These are phyloP conservation scores for Drosophila nigritarsus DNA, from an alignment of 2,888 invertebrate genomes.

Conservation along the genomic window DNA sequence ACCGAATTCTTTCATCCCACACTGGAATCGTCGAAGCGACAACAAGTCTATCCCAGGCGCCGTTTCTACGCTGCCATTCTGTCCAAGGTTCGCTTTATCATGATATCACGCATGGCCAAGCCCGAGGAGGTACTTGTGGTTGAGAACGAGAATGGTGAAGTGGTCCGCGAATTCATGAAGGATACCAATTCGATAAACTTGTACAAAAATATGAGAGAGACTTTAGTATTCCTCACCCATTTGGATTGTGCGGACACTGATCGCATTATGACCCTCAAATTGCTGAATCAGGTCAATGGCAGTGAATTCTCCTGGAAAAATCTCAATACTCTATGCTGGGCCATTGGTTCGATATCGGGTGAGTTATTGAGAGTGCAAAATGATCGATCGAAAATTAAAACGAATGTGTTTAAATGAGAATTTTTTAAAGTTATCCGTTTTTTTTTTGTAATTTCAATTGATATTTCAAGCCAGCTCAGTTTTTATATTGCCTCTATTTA, in stretches of 20 bases:
- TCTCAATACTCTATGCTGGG: conserved; percentile 99
- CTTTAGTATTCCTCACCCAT: conserved; percentile 98
- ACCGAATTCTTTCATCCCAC: conserved; percentile 89
- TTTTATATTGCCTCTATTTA: neutral
- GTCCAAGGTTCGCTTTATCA: conserved; percentile 96
- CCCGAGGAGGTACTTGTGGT: conserved; percentile 99
- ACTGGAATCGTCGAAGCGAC: conserved; percentile 81
- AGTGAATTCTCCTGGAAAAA: conserved; percentile 99
- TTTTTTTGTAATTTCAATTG: neutral
- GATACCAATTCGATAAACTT: conserved; percentile 99
- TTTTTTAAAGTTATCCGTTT: neutral
- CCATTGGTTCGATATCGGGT: conserved; percentile 99
- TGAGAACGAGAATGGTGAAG: conserved; percentile 99
- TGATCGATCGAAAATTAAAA: neutral
- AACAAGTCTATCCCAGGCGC: conserved; percentile 86
- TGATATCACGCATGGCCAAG: conserved; percentile 99
- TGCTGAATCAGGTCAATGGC: conserved; percentile 99
- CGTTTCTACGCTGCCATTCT: conserved; percentile 92
- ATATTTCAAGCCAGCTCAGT: too few relatives aligned
- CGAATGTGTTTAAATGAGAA: neutral
- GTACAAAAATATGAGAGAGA: conserved; percentile 99
- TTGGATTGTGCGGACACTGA: conserved; percentile 99
- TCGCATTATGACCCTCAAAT: conserved; percentile 99
- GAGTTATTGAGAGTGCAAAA: conserved; percentile 23
- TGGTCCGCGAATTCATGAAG: conserved; percentile 99